Conservation (phyloP, 1,140 invertebrate species). For the Lepidurus apus region DNA sequence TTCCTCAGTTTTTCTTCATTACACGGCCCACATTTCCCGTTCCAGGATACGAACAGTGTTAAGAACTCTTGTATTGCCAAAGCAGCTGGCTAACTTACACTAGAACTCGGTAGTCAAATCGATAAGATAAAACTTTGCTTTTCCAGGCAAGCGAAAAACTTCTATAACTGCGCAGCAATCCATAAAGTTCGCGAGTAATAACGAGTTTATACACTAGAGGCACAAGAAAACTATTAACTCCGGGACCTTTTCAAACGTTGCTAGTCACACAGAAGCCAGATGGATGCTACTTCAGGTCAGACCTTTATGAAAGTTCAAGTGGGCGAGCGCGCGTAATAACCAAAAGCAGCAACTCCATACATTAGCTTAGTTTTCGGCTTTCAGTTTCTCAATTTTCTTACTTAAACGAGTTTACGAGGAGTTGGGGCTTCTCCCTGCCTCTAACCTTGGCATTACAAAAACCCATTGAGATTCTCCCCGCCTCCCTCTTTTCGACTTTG, state of each 20-base stretch:
- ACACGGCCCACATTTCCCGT: background rate
- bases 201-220: background rate
- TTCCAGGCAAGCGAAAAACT: background rate
- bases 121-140: background rate
- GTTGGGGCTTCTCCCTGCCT: background rate
- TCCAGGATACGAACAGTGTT: background rate
- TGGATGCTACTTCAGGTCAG: background rate
- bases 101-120: background rate
- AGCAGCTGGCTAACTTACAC: background rate
- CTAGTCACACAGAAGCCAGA: background rate
- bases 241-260: background rate
- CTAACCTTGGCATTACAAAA: background rate
- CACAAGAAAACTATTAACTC: background rate
- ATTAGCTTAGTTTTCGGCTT: background rate
- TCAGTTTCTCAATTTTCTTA: background rate
- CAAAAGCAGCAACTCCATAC: background rate
- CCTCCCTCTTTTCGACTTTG: background rate
- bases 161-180: background rate
- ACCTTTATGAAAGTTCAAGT: background rate
- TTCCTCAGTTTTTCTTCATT: background rate
- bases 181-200: background rate
- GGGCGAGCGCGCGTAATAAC: background rate
- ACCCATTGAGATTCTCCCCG: background rate
- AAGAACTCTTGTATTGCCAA: background rate
- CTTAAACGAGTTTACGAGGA: background rate